Base-by-base conservation (phyloP, 92 coral and sea anemone species). In the Zoanthus sansibaricus region DNA sequence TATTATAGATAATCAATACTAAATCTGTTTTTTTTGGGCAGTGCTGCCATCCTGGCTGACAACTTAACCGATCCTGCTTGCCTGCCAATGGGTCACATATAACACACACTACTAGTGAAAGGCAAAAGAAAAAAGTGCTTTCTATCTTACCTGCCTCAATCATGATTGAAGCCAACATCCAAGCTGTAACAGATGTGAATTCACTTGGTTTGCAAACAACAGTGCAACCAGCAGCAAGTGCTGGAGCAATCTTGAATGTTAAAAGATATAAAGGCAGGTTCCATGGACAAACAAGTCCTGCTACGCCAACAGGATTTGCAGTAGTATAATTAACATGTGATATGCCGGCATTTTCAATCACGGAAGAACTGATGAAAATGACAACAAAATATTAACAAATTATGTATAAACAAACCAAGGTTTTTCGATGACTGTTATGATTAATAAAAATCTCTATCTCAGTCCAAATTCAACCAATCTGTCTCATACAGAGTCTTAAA, bases 141-240 rank as follows among this genome's bases (percentile, higher is more conserved):
- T 20, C 9, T 52, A 30, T 46, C 5, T 16, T 49, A 94, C 98
- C 98, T 88, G 98, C 98, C 48, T 95, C 94, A 85, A 76, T 84
- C 52, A 95, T 66, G 16, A 91, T 86, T 45, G 87, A 72, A 6
- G 96, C 96, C 80, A 95, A 78, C 98, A 95, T 95, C 94, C 94
- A 93, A 17, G 98, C 98, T 18, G 98, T 95, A 18, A 93, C 96
- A 70, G 98, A 95, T 4, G 98, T 95, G 92, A 95, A 88, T 59
- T 95, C 98, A 89, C 98, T 95, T 73, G 98, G 98, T 82, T 95
- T 95, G 76, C 98, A 95, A 11, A 95, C 96, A 80, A 95, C 98
- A 61, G 98, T 95, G 85, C 91, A 88, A n/a, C 98, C 98, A 1
- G 94, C 76, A 13, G 92, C 96, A 86, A 95, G 87, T 3, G 98